Evolutionary conservation across 2,113 vertebrate species (phyloP), one percentile per base, ranked within the genome.

Genomic region (Tauraco erythrolophus): DNA sequence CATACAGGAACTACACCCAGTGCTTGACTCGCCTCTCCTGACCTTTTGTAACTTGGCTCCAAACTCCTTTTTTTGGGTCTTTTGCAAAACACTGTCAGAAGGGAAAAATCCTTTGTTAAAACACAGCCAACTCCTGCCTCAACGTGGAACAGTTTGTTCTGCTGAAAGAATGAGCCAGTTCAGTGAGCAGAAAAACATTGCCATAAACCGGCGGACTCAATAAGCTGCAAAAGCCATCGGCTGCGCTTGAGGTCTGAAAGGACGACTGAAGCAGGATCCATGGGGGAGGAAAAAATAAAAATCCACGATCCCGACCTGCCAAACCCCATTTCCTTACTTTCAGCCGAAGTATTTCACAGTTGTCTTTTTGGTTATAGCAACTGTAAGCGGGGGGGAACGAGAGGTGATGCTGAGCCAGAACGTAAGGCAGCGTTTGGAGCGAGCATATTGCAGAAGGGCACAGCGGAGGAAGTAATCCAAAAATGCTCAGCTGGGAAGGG

Each of bases 41-140:
- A 98, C 98, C 98, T 98, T 98, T 98, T 98, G 98, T 98, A 98
- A 98, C 98, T 98, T 98, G 98, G 98, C 98, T 98, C 96, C 96
- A 97, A 98, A 98, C 97, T 98, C 97, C 97, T 98, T 98, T 96
- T 97, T 96, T 98, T 97, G 97, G 98, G 97, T 98, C 98, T 98
- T 98, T 98, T 98, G 98, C 98, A 98, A 98, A 98, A 98, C 97
- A 98, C 97, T 97, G 97, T 98, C 96, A 92, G 93, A 98, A 97
- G 97, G 97, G 98, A 93, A 88, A 91, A 97, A 98, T 98, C 98
- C 98, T 98, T 98, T 98, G 98, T 98, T 98, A 98, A 98, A 98
- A 98, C 97, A 95, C 97, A 98, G 98, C 98, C 98, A 98, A 98
- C 96, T 98, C 98, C 97, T 98, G 97, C 98, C 97, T 98, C 96